phyloP scores from a whole-genome alignment of 2,113 vertebrate species.

The Dipodomys stephensi region DNA sequence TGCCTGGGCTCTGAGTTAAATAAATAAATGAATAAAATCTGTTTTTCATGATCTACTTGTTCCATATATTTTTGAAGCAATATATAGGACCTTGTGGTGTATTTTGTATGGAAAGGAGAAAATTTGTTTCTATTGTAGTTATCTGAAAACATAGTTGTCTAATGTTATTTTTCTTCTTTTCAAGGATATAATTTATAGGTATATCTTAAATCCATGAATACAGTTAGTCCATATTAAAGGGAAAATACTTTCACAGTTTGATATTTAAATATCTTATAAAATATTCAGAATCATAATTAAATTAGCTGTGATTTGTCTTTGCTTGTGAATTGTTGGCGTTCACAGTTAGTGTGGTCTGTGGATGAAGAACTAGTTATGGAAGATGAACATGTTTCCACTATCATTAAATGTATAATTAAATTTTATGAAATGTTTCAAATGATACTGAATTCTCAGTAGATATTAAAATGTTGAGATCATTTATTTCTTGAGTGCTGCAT shows the following conservation, averaged over 20 bases:
- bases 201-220: neutral
- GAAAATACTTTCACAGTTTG: neutral
- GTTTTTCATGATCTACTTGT: neutral
- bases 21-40: neutral
- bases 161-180: neutral
- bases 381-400: neutral
- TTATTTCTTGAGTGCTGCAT: neutral
- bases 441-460: neutral
- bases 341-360: neutral
- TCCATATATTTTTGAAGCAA: rapidly evolving
- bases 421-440: conserved; percentile 23
- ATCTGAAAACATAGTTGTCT: neutral
- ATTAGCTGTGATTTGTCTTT: neutral
- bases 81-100: neutral
- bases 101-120: neutral
- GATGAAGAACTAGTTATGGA: neutral
- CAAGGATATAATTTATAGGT: neutral
- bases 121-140: neutral
- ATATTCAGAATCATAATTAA: neutral
- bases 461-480: neutral
- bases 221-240: neutral
- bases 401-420: neutral
- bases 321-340: neutral
- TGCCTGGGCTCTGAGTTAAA: too few relatives aligned
- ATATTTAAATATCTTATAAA: conserved; percentile 14